Evolutionary conservation across 2,888 invertebrate genomes (phyloP), one percentile per base, ranked within the genome.

Genomic region (Drosophila colorata): DNA sequence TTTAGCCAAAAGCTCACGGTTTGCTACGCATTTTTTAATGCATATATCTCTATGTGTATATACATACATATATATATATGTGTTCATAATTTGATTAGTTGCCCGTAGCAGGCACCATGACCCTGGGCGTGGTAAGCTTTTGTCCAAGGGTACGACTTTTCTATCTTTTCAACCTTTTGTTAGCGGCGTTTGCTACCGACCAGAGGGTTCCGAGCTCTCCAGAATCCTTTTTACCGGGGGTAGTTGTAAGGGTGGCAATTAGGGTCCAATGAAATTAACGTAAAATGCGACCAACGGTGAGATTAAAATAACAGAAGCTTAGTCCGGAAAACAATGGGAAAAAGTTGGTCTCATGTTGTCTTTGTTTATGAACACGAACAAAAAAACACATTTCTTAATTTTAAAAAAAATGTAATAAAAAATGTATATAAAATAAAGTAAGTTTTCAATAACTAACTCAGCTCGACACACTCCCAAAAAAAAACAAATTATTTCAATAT

Each of bases 21-120:
- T 49, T 28, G 44, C 14, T 44, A 25, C 25, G 43, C 44, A 48
- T 31, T 9, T 8, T n/a, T n/a, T n/a, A n/a, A n/a, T n/a, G n/a
- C n/a, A n/a, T n/a, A n/a, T n/a, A n/a, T n/a, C n/a, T n/a, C n/a
- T n/a, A n/a, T 14, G n/a, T 11, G 4, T 37, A 11, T 23, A n/a
- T 6, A 11, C 33, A 16, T 7, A 11, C 14, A 6, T 31, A 4
- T 9, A 1, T 33, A 18, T 11, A 13, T 13, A 13, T 38, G 16
- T 55, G 55, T 28, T 43, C 18, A 58, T 53, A 65, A 69, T 57
- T 69, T 41, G 57, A 63, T 64, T 53, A 47, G 46, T 2, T 43
- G 9, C 5, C 20, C 20, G 46, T 6, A 52, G 41, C 33, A 38
- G 25, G 23, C 23, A 14, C 28, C 2, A 35, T 18, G 23, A 8